Base-by-base conservation (phyloP, 30 jellyfish, hydroid and myxozoan species). In the Hydractinia symbiolongicarpus region DNA sequence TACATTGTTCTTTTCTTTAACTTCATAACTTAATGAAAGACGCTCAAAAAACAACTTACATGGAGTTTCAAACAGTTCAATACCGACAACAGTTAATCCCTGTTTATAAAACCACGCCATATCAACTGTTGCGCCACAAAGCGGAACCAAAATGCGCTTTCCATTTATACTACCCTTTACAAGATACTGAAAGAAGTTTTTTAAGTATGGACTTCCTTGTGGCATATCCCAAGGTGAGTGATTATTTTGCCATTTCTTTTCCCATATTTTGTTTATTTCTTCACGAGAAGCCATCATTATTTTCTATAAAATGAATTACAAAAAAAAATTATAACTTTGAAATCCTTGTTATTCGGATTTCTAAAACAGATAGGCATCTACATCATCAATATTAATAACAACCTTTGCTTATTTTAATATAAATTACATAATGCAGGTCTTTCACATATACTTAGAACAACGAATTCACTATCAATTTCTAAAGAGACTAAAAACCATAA, bases 41-140 rank as follows among this genome's bases (percentile, higher is more conserved):
- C 76, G 89, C 77, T 80, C 61, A 74, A 89, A 89, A 76, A 89
- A 89, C 8, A 16, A 73, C 62, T 67, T 67, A 7, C 79, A 82
- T 15, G 93, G 93, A 14, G 30, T 69, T 10, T 84, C 92, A 40
- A 81, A 19, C 6, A 86, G 82, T 50, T 89, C 97, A 13, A 89
- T 95, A 15, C 97, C 97, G 64, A 85, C 82, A 5, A 84, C 97
- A 16, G 49, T 17, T 53, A 84, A 89, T 52, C 97, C 95, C 70
- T 81, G 68, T 11, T 89, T 87, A 60, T 0, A 75, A 19, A 53
- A 82, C 96, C 96, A 89, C 17, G 20, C 62, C 94, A 89, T 70
- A 54, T 89, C 96, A 30, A 83, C 54, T 10, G 94, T 44, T 84
- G 82, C 82, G 16, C 96, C 96, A 79, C 96, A 89, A 5, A 89